A percentile compares a stretch with the other conserved stretches of the same genome.
Conservation (phyloP, 2,888 invertebrate genomes). For the Hydriomena furcata region DNA sequence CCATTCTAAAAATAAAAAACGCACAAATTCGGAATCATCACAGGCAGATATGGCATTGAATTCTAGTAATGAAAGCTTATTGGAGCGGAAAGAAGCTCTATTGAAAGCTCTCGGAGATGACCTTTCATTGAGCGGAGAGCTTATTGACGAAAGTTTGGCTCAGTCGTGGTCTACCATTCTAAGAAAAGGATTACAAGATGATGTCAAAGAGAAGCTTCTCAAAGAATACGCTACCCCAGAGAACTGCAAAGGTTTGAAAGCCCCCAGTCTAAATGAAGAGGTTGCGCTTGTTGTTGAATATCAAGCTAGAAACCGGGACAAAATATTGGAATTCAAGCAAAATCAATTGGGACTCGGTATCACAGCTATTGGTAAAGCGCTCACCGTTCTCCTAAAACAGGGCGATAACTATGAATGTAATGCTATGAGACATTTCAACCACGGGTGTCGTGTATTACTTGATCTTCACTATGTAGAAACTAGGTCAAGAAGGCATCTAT, state of each 20-base stretch:
- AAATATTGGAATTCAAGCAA: constrained; percentile 14
- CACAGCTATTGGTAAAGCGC: constrained; percentile 19
- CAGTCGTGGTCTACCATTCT: constrained; percentile 14
- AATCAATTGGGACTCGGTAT: constrained; percentile 21
- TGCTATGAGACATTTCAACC: constrained; percentile 15
- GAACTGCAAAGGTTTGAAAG: constrained; percentile 21
- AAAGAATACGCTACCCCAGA: constrained; percentile 17
- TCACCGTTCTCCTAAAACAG: constrained; percentile 12
- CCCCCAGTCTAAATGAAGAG: constrained; percentile 20
- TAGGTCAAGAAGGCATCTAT: constrained; percentile 6
- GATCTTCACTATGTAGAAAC: constrained; percentile 15
- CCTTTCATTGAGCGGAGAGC: constrained; percentile 6
- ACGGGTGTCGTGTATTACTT: constrained; percentile 13
- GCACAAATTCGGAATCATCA: constrained; percentile 4
- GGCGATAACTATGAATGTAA: constrained; percentile 13
- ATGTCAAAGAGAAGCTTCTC: constrained; percentile 7
- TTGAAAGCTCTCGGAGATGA: constrained; percentile 18
- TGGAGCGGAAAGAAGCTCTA: constrained; percentile 6
- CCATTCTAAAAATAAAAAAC: constrained; percentile 3
- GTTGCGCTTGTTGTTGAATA: constrained; percentile 3
- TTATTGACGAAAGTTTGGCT: constrained; percentile 12
- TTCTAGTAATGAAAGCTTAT: not conserved
- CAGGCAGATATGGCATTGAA: not conserved
- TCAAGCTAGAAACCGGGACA: constrained; percentile 5
- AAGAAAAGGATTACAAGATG: constrained; percentile 7